These are phyloP conservation scores for Marronus borbonicus DNA, from an alignment of 2,888 invertebrate genomes.

Conservation along the genomic window DNA sequence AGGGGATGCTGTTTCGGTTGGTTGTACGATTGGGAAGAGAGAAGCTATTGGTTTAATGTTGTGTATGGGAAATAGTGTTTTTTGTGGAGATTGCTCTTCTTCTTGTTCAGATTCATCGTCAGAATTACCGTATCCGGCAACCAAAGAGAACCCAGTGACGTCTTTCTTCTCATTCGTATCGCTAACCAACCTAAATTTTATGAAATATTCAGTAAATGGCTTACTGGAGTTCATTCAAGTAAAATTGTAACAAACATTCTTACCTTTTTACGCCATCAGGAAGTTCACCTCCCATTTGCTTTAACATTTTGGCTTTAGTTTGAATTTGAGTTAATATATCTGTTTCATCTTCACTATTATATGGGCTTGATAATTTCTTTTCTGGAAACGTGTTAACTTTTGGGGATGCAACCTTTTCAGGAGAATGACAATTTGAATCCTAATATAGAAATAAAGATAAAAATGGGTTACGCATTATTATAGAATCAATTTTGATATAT, in stretches of 20 bases:
- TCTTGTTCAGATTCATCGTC: slow-evolving; percentile 68
- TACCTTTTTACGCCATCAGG: slow-evolving; percentile 64
- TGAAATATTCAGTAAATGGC: too few relatives aligned
- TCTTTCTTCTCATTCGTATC: slow-evolving; percentile 50
- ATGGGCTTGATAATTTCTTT: slow-evolving; percentile 48
- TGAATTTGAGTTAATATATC: slow-evolving; percentile 68
- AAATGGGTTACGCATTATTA: neutral
- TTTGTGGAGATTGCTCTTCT: slow-evolving; percentile 56
- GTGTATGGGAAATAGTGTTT: slow-evolving; percentile 38
- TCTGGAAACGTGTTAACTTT: neutral
- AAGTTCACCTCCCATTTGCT: slow-evolving; percentile 68
- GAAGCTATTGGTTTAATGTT: slow-evolving; percentile 53
- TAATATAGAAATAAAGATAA: neutral
- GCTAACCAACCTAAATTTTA: slow-evolving; percentile 1
- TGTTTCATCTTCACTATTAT: slow-evolving; percentile 65
- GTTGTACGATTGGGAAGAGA: slow-evolving; percentile 68
- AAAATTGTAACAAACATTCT: neutral
- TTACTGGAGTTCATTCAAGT: too few relatives aligned
- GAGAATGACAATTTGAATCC: slow-evolving; percentile 10
- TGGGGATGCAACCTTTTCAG: neutral
- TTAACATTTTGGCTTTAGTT: slow-evolving; percentile 69
- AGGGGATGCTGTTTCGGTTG: slow-evolving; percentile 61
- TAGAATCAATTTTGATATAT: neutral
- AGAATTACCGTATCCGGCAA: slow-evolving; percentile 74
- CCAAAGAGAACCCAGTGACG: slow-evolving; percentile 68